Conservation (phyloP, 2,888 invertebrate species). For the Pheosia gnoma region DNA sequence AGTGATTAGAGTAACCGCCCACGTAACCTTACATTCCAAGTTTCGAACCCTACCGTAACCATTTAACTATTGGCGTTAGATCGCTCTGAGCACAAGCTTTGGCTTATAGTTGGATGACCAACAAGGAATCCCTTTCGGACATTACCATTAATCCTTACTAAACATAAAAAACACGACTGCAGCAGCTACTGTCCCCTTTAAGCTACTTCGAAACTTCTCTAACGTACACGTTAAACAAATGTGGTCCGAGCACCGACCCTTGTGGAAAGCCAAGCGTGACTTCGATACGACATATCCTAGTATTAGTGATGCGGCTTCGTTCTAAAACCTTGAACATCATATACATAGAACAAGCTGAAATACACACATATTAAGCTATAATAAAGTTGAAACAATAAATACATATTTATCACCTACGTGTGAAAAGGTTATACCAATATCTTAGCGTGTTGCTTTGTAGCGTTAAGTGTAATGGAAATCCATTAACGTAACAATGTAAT, state of each 20-base stretch:
- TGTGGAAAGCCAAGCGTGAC: conserved; percentile 26
- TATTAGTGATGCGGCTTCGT: conserved; percentile 20
- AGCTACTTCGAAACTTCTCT: conserved; percentile 28
- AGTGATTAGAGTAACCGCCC: too few relatives aligned
- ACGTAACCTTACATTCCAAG: too few relatives aligned
- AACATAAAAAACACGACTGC: neutral
- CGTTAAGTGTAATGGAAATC: conserved; percentile 17
- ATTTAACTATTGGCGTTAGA: too few relatives aligned
- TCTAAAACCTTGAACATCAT: conserved; percentile 26
- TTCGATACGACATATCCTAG: conserved; percentile 28
- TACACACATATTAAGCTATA: neutral
- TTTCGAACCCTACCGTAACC: too few relatives aligned
- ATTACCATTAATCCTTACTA: neutral
- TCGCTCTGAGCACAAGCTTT: too few relatives aligned
- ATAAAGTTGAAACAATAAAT: conserved; percentile 8
- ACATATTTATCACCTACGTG: neutral
- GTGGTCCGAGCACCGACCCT: conserved; percentile 27
- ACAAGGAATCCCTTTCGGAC: too few relatives aligned
- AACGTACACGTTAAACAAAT: conserved; percentile 35
- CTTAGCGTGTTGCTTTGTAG: conserved; percentile 8
- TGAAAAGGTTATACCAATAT: neutral
- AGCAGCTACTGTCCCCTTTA: conserved; percentile 1
- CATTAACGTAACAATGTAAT: conserved; percentile 24
- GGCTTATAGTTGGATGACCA: too few relatives aligned
- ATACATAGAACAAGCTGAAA: conserved; percentile 15